Percentiles rank a stretch among this genome's conserved stretches.
These are phyloP conservation scores for Phrynocephalus forsythii DNA, from an alignment of 2,797 vertebrate species.

Conservation along the genomic window DNA sequence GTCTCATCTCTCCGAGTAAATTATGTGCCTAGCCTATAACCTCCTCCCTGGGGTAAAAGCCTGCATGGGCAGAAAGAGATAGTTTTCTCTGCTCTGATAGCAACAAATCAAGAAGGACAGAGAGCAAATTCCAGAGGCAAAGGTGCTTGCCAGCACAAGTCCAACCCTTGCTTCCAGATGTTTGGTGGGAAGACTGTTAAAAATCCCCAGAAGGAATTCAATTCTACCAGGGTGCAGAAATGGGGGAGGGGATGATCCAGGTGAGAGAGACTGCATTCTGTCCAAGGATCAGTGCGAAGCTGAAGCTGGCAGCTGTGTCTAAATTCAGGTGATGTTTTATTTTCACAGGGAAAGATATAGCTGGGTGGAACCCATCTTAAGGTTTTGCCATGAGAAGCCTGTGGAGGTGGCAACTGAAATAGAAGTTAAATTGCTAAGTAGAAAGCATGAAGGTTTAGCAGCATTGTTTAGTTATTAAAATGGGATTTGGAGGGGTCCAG, in stretches of 20 bases:
- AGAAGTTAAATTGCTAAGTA: neutral
- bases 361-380: neutral
- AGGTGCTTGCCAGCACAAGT: neutral
- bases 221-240: neutral
- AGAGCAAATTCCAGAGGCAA: slow-evolving; percentile 29
- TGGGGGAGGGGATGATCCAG: neutral
- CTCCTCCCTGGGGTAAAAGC: slow-evolving; percentile 32
- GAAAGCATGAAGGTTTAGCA: neutral
- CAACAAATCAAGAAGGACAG: slow-evolving; percentile 32
- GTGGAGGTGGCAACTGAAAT: neutral
- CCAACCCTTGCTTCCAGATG: neutral
- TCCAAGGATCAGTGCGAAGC: neutral
- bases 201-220: neutral
- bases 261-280: neutral
- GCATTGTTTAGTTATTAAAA: neutral
- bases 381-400: neutral
- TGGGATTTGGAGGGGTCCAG: neutral
- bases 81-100: neutral
- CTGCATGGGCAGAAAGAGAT: slow-evolving; percentile 35
- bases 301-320: neutral
- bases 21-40: slow-evolving; percentile 37
- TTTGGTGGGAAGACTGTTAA: neutral
- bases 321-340: neutral
- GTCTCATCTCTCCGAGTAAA: slow-evolving; percentile 32
- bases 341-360: too few relatives aligned